Evolutionary conservation across 2,888 invertebrate species (phyloP).

Genomic region (Oscheius myriophilus): DNA sequence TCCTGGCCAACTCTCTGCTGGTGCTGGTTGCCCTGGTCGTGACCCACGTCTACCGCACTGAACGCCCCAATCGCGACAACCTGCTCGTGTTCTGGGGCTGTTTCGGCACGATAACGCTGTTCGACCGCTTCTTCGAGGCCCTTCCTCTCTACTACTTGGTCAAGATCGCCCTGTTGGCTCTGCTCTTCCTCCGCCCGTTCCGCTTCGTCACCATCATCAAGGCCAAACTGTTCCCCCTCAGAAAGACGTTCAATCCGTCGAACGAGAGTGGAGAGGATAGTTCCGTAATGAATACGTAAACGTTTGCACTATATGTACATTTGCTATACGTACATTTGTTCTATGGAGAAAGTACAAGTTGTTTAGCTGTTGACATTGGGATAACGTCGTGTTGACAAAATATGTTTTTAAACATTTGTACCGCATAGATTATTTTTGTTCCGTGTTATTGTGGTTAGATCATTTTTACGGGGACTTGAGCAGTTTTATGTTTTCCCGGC

Average conservation of each 20-base stretch:
- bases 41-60: slow-evolving; percentile 13
- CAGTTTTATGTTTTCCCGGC: too few species aligned
- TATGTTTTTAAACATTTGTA: too few species aligned
- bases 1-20: background rate
- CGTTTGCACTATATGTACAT: too few species aligned
- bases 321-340: too few species aligned
- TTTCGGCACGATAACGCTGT: slow-evolving; percentile 17
- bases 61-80: slow-evolving; percentile 14
- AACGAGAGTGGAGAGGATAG: too few species aligned
- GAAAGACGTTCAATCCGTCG: background rate
- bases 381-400: too few species aligned
- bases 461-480: too few species aligned
- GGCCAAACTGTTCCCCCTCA: slow-evolving; percentile 9
- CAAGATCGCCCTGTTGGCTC: slow-evolving; percentile 34
- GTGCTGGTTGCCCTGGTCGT: background rate
- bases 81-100: slow-evolving; percentile 13
- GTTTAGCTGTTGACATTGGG: too few species aligned
- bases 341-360: too few species aligned
- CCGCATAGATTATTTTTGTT: too few species aligned
- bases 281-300: too few species aligned
- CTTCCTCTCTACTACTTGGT: slow-evolving; percentile 40
- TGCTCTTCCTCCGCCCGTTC: slow-evolving; percentile 35
- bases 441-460: too few species aligned
- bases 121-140: slow-evolving; percentile 34
- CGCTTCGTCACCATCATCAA: slow-evolving; percentile 17